A percentile compares a stretch with the other conserved stretches of the same genome.
phyloP scores from a whole-genome alignment of 2,797 vertebrate genomes.

The Petrocephalus sullivani region DNA sequence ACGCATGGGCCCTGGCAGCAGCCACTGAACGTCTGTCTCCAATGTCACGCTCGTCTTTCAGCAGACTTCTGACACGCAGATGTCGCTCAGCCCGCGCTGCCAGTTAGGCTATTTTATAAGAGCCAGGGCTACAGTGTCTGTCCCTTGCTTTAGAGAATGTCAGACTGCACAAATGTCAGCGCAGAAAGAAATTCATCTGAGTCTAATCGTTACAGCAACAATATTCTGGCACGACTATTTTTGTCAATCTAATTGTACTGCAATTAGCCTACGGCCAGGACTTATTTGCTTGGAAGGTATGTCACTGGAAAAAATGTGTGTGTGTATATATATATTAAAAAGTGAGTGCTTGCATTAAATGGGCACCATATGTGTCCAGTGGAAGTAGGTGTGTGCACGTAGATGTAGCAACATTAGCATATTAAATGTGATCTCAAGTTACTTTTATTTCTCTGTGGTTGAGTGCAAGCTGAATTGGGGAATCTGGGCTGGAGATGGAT shows the following conservation, averaged over 20 bases:
- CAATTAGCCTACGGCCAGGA: not conserved
- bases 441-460: constrained; percentile 8
- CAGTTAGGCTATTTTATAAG: constrained; percentile 10
- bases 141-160: not conserved
- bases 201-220: not conserved
- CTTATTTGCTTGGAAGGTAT: not conserved
- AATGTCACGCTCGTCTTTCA: constrained; percentile 12
- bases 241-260: not conserved
- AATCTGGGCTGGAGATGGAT: constrained; percentile 27
- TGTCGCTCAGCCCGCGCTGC: not conserved
- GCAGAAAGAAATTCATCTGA: not conserved
- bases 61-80: constrained; percentile 20
- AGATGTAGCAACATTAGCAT: not conserved
- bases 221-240: not conserved
- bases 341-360: not conserved
- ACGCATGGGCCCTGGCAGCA: constrained; percentile 2
- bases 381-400: not conserved
- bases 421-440: not conserved
- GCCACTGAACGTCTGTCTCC: constrained; percentile 3
- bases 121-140: not conserved
- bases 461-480: not conserved
- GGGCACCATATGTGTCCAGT: not conserved
- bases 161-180: not conserved
- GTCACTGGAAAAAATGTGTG: not conserved
- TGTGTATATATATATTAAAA: not conserved